Evolutionary conservation across 2,888 invertebrate genomes (phyloP), one percentile per base, ranked within the genome.

Genomic region (Odontocolon sp.): DNA sequence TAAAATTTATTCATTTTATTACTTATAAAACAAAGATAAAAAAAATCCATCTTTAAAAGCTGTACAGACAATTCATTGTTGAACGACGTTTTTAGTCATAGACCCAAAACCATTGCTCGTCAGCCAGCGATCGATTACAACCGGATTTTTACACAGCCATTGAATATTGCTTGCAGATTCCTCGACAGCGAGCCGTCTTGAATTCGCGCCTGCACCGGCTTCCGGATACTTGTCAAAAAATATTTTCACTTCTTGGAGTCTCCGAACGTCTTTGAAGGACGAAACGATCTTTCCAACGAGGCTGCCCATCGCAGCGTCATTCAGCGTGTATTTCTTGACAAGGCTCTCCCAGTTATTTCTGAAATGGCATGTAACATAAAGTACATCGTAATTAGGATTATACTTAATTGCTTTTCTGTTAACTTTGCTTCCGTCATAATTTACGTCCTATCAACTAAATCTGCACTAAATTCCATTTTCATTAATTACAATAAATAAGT

Each of bases 251-350:
- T 79, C 79, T 11, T 50, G 11, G 8, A 77, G 40, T 21, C 70
- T 66, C 3, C 42, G 36, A 0, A 5, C 1, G 31, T 63, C 54
- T 16, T 77, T 79, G 52, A 79, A 79, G 2, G 73, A 70, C 1
- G 79, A 73, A 28, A 79, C 77, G 9, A 77, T 77, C 31, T 69
- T 77, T 9, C 77, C 79, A 2, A 79, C 73, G 16, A 77, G 61
- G 1, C 61, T 26, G 2, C 79, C 77, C 79, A 79, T 74, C 14
- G 79, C 68, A 1, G 70, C 61, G 28, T 79, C 79, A 23, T 79
- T 79, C 3, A 79, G 38, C 3, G 79, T 77, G 21, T 77, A 79
- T 45, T 79, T 79, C 3, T 66, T 52, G 16, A 79, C 79, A 14
- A 79, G 11, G 8, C 3, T 40, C 16, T 67, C 33, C 79, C 79